phyloP scores from a whole-genome alignment of 2,113 vertebrate species.

The Sander vitreus region DNA sequence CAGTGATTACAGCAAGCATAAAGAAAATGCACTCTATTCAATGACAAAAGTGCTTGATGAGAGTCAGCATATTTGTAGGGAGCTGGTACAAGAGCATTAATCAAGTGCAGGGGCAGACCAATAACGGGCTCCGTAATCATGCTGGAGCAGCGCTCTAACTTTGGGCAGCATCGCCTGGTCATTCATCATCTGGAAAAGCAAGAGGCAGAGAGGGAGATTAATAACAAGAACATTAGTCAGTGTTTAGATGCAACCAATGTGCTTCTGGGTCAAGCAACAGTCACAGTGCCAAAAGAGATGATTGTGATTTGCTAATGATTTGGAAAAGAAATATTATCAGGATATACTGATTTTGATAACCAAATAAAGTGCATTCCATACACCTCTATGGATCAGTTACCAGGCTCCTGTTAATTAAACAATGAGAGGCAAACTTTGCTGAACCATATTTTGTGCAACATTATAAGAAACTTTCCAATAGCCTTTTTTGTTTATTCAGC shows the following conservation, averaged over 20 bases:
- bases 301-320: constrained; percentile 66
- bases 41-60: constrained; percentile 74
- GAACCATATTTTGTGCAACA: background rate
- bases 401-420: constrained; percentile 1
- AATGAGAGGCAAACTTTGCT: background rate
- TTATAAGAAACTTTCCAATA: constrained; percentile 7
- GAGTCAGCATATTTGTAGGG: constrained; percentile 81
- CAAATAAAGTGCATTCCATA: background rate
- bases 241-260: constrained; percentile 78
- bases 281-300: constrained; percentile 63
- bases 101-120: constrained; percentile 80
- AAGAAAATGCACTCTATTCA: constrained; percentile 67
- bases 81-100: constrained; percentile 79
- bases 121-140: constrained; percentile 82
- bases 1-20: constrained; percentile 54
- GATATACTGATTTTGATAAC: constrained; percentile 8
- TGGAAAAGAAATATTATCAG: constrained; percentile 16
- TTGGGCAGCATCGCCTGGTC: constrained; percentile 67
- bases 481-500: background rate
- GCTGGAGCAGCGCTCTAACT: constrained; percentile 75
- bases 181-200: constrained; percentile 80
- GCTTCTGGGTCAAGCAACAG: constrained; percentile 69
- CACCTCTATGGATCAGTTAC: background rate
- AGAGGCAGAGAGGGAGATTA: constrained; percentile 77
- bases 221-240: constrained; percentile 84